Percentiles rank a stretch among this genome's conserved stretches.
Evolutionary conservation across 2,888 invertebrate species (phyloP).

Genomic region (Dicycla oo): DNA sequence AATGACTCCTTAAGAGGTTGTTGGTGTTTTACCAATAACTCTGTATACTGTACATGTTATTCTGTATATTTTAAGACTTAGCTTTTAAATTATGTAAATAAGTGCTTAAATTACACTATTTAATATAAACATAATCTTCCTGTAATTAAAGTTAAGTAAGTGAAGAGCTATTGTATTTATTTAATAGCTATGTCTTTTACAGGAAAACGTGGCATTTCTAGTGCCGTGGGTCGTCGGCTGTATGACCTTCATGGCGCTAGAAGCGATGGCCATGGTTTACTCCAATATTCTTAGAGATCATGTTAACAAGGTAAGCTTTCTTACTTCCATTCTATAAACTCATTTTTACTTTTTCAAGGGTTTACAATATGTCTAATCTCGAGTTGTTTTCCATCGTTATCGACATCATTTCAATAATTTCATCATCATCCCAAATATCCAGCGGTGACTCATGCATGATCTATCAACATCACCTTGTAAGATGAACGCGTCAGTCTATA

Average conservation of each 20-base stretch:
- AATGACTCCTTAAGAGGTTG: too few species aligned
- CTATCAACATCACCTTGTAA: too few species aligned
- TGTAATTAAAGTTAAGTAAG: too few species aligned
- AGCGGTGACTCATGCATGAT: neutral
- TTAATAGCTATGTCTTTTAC: constrained; percentile 70
- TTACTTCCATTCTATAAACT: neutral
- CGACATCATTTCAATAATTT: neutral
- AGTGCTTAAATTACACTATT: too few species aligned
- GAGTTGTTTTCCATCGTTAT: neutral
- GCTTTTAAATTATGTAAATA: too few species aligned
- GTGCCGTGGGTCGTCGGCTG: constrained; percentile 95
- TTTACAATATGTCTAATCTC: neutral
- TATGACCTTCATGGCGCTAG: constrained; percentile 95
- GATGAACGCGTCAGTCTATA: too few species aligned
- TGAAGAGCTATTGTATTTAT: neutral
- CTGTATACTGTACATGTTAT: too few species aligned
- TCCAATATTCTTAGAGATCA: constrained; percentile 95
- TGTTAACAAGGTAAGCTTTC: constrained; percentile 93
- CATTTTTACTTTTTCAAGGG: neutral
- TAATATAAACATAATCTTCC: too few species aligned
- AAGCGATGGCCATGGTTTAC: constrained; percentile 95
- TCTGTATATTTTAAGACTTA: too few species aligned
- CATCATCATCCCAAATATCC: neutral
- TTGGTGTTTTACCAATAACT: too few species aligned
- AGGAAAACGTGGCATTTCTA: constrained; percentile 94